These are phyloP conservation scores for Apis cerana DNA, from an alignment of 1,140 invertebrate species.

Conservation along the genomic window DNA sequence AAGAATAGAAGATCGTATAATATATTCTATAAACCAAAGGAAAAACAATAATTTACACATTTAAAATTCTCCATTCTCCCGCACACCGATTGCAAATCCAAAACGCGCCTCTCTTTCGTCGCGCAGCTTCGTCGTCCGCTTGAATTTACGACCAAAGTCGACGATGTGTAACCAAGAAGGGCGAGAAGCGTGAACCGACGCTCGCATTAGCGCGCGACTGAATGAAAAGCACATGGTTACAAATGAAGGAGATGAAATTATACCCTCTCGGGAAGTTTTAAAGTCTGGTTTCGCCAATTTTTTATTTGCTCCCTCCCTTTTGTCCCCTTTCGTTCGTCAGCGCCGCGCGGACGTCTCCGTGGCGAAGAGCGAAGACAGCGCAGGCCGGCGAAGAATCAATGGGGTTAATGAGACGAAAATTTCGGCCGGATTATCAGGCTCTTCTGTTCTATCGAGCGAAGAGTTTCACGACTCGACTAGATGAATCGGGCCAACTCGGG, in stretches of 20 bases:
- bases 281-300: conserved; percentile 22
- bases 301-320: not conserved
- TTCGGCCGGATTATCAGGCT: conserved; percentile 8
- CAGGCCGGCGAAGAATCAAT: not conserved
- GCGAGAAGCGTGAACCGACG: not conserved
- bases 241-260: conserved; percentile 70
- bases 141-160: conserved; percentile 29
- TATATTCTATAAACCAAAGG: too few relatives aligned
- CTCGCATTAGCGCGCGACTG: conserved; percentile 38
- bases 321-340: not conserved
- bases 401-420: conserved; percentile 24
- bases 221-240: conserved; percentile 68
- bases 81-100: not conserved
- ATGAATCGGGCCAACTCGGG: conserved; percentile 3
- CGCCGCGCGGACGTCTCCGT: not conserved
- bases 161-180: not conserved
- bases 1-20: too few relatives aligned
- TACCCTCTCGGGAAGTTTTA: not conserved
- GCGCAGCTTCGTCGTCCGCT: not conserved
- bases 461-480: not conserved
- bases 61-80: not conserved
- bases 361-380: not conserved
- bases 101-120: not conserved
- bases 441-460: conserved; percentile 2
- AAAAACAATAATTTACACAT: too few relatives aligned